A percentile compares a stretch with the other conserved stretches of the same genome.
These are phyloP conservation scores for Ptychadena robeensis DNA, from an alignment of 2,797 vertebrate species.

Conservation along the genomic window DNA sequence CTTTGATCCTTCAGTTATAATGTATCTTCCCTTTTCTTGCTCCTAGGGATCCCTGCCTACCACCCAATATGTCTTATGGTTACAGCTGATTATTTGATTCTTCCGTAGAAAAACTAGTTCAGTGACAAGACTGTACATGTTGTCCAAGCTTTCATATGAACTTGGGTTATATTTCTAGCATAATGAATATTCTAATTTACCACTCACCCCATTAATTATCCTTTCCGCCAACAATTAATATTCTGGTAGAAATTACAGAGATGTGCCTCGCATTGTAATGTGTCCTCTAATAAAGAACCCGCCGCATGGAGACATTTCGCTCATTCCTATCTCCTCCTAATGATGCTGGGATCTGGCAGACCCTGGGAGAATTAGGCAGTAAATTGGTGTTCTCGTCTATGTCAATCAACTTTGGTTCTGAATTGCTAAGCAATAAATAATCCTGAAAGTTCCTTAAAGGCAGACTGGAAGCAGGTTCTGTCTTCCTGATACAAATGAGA, in stretches of 20 bases:
- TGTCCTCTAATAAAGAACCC: background rate
- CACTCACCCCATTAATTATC: slow-evolving; percentile 15
- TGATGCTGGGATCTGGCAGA: slow-evolving; percentile 26
- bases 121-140: background rate
- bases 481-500: background rate
- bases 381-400: slow-evolving; percentile 37
- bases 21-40: background rate
- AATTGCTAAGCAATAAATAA: background rate
- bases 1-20: background rate
- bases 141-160: background rate
- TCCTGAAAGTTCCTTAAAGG: background rate
- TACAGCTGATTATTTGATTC: background rate
- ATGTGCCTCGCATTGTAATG: background rate
- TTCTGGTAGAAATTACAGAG: slow-evolving; percentile 4
- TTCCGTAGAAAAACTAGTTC: background rate
- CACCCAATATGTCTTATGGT: background rate
- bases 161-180: background rate
- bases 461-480: background rate
- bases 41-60: background rate
- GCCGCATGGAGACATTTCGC: slow-evolving; percentile 10
- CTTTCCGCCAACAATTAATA: slow-evolving; percentile 24
- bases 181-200: background rate
- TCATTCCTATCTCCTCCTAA: slow-evolving; percentile 10
- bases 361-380: slow-evolving; percentile 21
- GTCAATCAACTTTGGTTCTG: slow-evolving; percentile 17